These are phyloP conservation scores for Galeopsomyia nigrocyanea DNA, from an alignment of 2,888 invertebrate species.

Conservation along the genomic window DNA sequence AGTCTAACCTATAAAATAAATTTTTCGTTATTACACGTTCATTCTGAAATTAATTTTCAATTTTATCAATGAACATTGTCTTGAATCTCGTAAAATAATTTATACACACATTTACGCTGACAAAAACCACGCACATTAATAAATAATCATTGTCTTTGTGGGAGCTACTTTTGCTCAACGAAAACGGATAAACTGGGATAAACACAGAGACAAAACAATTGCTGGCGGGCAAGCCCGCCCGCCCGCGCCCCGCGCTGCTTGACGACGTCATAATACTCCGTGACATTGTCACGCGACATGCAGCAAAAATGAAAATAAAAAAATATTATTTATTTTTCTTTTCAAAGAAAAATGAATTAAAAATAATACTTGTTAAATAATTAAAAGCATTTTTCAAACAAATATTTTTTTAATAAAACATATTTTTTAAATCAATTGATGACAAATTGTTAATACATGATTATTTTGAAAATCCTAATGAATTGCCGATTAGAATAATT, in stretches of 20 bases:
- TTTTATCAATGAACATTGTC: conserved; percentile 17
- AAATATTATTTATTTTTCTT: no score
- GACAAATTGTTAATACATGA: no score
- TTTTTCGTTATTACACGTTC: conserved; percentile 1
- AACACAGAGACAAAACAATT: no score
- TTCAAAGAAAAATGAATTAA: no score
- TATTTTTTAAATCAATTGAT: no score
- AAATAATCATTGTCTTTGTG: conserved; percentile 7
- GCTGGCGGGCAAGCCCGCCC: conserved; percentile 8
- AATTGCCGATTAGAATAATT: no score
- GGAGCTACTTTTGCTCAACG: conserved; percentile 18
- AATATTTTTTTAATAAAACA: background rate
- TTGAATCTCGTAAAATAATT: conserved; percentile 1
- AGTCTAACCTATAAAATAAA: conserved; percentile 27
- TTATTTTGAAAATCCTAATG: no score
- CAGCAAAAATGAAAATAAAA: no score
- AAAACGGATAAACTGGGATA: conserved; percentile 40
- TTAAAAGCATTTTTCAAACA: no score
- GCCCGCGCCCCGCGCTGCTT: background rate
- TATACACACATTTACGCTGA: conserved; percentile 1
- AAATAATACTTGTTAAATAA: no score
- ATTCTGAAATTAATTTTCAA: conserved; percentile 3
- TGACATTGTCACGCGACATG: no score
- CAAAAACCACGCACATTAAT: conserved; percentile 10
- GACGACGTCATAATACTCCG: no score